Conservation (phyloP, 2,113 vertebrate genomes). For the Colius striatus region DNA sequence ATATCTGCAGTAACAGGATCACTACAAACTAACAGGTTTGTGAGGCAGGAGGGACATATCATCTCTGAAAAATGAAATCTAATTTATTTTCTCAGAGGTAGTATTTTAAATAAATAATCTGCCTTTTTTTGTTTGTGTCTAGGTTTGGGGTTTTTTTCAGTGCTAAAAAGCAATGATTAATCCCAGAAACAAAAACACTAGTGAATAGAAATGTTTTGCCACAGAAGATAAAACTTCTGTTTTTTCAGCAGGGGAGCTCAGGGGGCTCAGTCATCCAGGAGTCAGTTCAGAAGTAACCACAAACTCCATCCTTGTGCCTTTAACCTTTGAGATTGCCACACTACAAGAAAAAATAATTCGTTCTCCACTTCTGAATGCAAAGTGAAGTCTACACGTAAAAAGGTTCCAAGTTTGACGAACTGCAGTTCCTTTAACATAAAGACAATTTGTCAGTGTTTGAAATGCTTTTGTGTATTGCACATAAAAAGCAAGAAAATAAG, state of each 20-base stretch:
- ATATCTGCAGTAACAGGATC: background rate
- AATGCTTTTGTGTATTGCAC: background rate
- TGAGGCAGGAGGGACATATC: background rate
- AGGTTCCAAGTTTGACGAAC: background rate
- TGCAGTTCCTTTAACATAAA: background rate
- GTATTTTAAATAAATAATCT: background rate
- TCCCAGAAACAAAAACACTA: background rate
- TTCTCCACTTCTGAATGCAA: constrained; percentile 1
- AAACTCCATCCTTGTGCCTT: background rate
- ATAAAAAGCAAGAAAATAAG: background rate
- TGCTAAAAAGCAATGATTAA: background rate
- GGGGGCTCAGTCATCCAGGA: background rate
- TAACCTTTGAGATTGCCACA: background rate
- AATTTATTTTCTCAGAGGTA: background rate
- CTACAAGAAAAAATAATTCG: background rate
- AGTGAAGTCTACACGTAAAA: constrained; percentile 24
- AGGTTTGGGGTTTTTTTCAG: background rate
- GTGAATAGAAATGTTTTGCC: background rate
- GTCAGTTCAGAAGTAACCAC: background rate
- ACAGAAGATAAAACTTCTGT: background rate
- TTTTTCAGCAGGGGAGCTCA: background rate
- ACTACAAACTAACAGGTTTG: background rate
- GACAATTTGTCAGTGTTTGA: background rate
- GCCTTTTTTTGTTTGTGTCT: background rate
- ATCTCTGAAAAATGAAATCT: background rate